Evolutionary conservation across 2,888 invertebrate species (phyloP).

Genomic region (Drosophila borborema): DNA sequence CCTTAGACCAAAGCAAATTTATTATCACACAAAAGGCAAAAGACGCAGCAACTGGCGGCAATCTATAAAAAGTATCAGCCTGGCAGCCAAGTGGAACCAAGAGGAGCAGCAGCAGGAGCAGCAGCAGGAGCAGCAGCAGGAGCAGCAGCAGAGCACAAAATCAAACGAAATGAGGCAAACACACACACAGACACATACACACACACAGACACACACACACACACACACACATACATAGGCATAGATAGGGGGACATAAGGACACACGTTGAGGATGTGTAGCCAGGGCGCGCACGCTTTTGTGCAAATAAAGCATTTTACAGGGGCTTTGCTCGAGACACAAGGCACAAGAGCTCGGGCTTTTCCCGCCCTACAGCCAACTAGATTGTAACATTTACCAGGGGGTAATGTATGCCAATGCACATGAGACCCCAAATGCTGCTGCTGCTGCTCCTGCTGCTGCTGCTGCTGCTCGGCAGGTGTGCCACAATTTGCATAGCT

Average conservation of each 20-base stretch:
- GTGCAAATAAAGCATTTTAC: constrained; percentile 76
- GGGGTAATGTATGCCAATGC: constrained; percentile 76
- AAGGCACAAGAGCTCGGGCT: background rate
- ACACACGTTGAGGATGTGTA: constrained; percentile 44
- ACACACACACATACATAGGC: background rate
- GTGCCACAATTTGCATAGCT: constrained; percentile 66
- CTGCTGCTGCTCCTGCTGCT: constrained; percentile 37
- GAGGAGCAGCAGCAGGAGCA: constrained; percentile 18
- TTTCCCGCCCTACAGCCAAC: background rate
- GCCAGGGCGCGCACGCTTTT: constrained; percentile 62
- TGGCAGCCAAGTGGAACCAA: constrained; percentile 27
- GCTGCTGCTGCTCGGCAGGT: constrained; percentile 52
- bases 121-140: constrained; percentile 28
- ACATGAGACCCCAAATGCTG: constrained; percentile 70
- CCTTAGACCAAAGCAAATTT: constrained; percentile 80
- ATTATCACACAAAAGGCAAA: constrained; percentile 78
- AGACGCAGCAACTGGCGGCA: constrained; percentile 57
- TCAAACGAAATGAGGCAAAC: constrained; percentile 78
- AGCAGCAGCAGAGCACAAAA: constrained; percentile 64
- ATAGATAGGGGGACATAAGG: constrained; percentile 15
- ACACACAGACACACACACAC: background rate
- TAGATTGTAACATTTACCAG: constrained; percentile 78
- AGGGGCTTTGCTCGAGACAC: constrained; percentile 34
- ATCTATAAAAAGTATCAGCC: constrained; percentile 67
- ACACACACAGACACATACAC: constrained; percentile 12